Conservation (phyloP, 2,888 invertebrate genomes). For the Mythimna impura region DNA sequence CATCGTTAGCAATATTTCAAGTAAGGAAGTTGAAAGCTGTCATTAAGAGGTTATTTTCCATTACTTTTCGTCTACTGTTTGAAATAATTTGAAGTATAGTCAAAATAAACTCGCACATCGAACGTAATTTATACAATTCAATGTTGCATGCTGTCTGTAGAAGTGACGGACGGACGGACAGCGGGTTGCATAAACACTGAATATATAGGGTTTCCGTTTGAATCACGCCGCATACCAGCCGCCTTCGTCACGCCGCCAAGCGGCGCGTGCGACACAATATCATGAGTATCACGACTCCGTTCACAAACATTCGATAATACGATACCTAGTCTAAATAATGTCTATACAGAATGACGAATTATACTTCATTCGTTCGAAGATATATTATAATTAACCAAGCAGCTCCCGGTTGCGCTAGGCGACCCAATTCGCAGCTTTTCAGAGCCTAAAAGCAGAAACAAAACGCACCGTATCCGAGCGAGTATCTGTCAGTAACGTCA, state of each 20-base stretch:
- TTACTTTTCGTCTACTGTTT: slow-evolving; percentile 25
- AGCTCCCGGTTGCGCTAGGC: too few species aligned
- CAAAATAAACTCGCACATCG: slow-evolving; percentile 66
- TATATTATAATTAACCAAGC: too few species aligned
- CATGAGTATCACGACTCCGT: slow-evolving; percentile 80
- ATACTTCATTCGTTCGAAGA: too few species aligned
- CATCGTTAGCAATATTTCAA: slow-evolving; percentile 37
- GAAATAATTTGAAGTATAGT: slow-evolving; percentile 48
- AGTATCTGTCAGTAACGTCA: too few species aligned
- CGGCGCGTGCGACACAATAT: slow-evolving; percentile 85
- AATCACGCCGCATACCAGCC: slow-evolving; percentile 89
- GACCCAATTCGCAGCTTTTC: too few species aligned
- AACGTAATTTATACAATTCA: slow-evolving; percentile 71
- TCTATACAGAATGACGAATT: slow-evolving; percentile 79
- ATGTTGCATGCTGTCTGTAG: slow-evolving; percentile 78
- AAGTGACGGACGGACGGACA: slow-evolving; percentile 83
- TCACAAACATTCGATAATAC: slow-evolving; percentile 77
- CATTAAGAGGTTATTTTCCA: slow-evolving; percentile 20
- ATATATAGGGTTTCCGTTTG: slow-evolving; percentile 89
- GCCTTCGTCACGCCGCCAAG: slow-evolving; percentile 85
- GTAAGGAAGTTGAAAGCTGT: slow-evolving; percentile 14
- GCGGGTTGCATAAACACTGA: slow-evolving; percentile 87
- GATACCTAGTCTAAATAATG: slow-evolving; percentile 77
- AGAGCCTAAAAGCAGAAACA: too few species aligned
- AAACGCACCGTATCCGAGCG: too few species aligned